Evolutionary conservation across 2,113 vertebrate species (phyloP), one percentile per base, ranked within the genome.

Genomic region (Felis catus): DNA sequence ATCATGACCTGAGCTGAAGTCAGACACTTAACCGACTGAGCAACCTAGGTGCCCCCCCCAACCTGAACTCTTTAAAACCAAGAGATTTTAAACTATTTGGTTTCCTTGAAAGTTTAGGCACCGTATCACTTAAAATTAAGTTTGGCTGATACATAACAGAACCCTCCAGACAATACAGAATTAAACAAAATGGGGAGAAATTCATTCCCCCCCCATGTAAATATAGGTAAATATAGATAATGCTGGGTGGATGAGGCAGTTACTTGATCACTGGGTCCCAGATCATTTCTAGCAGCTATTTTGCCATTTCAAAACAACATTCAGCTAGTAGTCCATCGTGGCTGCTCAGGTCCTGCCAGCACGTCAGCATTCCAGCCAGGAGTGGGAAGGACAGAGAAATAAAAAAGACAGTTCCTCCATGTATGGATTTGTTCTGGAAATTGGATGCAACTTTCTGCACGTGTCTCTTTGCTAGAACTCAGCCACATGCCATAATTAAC

Each of bases 101-200:
- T 73, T 31, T 74, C 8, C 31, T 94, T 81, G 4, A 31, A 91
- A 27, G 29, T 92, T 94, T 73, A 83, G 89, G 83, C 63, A 71
- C 39, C 0, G 0, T 79, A 63, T 63, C 51, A 76, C 33, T 80
- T 83, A 90, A 83, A 91, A 74, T 84, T 41, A 79, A 14, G 1
- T 65, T 71, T 80, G 27, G 11, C 10, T 53, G 51, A 94, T 95
- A 97, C 94, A 80, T 68, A 76, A 84, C 36, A 94, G 84, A 92
- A 90, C 41, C 25, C 27, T 65, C 45, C 27, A 88, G 39, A 31
- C 58, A 29, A 25, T 65, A 33, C 74, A 74, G 18, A 65, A 82
- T 89, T 63, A 65, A 65, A 83, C 8, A 76, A 51, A 45, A 79
- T 53, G 12, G 29, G 53, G 33, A 81, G 21, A 73, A 33, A n/a